These are phyloP conservation scores for Sphaeramia orbicularis DNA, from an alignment of 2,797 vertebrate genomes.

Conservation along the genomic window DNA sequence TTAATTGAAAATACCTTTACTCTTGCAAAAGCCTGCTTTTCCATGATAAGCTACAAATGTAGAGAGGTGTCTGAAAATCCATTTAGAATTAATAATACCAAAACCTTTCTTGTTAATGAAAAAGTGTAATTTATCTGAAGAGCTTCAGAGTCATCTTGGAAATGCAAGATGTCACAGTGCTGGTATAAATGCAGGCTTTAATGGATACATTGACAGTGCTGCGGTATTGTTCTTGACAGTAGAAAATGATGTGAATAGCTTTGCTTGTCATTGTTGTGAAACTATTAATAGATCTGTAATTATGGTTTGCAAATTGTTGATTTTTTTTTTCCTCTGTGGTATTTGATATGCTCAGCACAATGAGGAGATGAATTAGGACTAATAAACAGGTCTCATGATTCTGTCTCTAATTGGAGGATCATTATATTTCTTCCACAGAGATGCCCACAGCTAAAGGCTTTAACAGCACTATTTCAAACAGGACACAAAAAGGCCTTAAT, in stretches of 20 bases:
- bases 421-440: slow-evolving; percentile 84
- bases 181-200: slow-evolving; percentile 80
- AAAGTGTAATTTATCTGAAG: slow-evolving; percentile 84
- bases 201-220: slow-evolving; percentile 80
- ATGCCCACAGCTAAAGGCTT: slow-evolving; percentile 81
- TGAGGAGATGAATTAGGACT: slow-evolving; percentile 84
- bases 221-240: slow-evolving; percentile 81
- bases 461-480: slow-evolving; percentile 83
- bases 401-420: slow-evolving; percentile 85
- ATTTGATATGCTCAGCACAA: slow-evolving; percentile 85
- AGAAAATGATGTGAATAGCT: slow-evolving; percentile 81
- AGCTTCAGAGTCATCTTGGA: slow-evolving; percentile 80
- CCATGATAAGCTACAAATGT: slow-evolving; percentile 83
- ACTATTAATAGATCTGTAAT: slow-evolving; percentile 88
- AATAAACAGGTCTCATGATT: slow-evolving; percentile 86
- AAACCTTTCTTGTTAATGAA: slow-evolving; percentile 82
- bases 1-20: slow-evolving; percentile 77
- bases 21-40: slow-evolving; percentile 78
- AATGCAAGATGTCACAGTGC: slow-evolving; percentile 84
- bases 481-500: slow-evolving; percentile 84
- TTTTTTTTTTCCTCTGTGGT: slow-evolving; percentile 73
- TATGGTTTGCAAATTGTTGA: slow-evolving; percentile 81
- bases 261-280: slow-evolving; percentile 83
- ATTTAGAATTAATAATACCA: slow-evolving; percentile 85
- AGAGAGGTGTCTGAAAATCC: slow-evolving; percentile 78